Conservation (phyloP, 1,140 invertebrate species). For the Bactericera cockerelli region DNA sequence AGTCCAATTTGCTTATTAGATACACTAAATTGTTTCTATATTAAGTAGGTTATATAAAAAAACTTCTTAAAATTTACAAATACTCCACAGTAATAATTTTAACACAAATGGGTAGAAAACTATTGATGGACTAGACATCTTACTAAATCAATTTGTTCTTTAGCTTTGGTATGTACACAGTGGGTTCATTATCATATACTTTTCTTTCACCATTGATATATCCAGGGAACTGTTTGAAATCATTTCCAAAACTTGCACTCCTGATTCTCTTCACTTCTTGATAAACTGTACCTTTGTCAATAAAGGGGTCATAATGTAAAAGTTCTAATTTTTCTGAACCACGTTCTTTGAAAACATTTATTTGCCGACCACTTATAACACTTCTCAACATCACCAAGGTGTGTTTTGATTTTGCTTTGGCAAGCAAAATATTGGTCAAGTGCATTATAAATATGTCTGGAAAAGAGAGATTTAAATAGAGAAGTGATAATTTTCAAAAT, state of each 20-base stretch:
- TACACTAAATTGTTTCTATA: no score
- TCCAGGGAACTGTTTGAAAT: not conserved
- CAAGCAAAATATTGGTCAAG: not conserved
- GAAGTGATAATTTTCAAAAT: no score
- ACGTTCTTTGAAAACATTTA: not conserved
- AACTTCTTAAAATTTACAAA: no score
- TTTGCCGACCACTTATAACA: not conserved
- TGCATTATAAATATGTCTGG: not conserved
- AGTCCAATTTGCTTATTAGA: no score
- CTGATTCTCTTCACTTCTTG: not conserved
- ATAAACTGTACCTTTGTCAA: not conserved
- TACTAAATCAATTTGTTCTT: not conserved
- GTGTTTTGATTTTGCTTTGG: slow-evolving; percentile 5
- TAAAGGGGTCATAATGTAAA: not conserved
- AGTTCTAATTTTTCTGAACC: not conserved
- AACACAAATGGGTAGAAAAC: no score
- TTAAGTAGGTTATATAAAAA: no score
- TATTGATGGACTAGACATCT: no score
- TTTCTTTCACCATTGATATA: not conserved
- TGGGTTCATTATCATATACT: not conserved
- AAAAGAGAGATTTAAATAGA: no score
- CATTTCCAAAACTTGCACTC: not conserved
- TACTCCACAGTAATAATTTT: no score
- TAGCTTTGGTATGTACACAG: not conserved
- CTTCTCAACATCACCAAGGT: not conserved